Conservation (phyloP, 2,888 invertebrate genomes). For the Watsonalla cultraria region DNA sequence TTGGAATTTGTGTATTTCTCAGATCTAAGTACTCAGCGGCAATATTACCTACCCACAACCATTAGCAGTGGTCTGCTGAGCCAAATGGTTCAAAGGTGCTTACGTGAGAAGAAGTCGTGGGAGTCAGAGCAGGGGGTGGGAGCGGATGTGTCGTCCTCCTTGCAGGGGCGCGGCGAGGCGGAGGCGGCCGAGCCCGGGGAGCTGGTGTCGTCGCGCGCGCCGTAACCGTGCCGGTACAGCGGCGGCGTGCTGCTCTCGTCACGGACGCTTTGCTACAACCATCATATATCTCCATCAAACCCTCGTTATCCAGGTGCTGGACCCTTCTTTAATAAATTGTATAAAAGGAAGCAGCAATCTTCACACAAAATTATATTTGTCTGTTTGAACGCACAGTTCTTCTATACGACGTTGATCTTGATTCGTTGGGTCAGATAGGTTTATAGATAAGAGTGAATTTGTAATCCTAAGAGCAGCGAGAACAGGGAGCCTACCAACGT, state of each 20-base stretch:
- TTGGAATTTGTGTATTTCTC: too few species aligned
- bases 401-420: too few species aligned
- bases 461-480: too few species aligned
- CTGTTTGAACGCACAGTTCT: too few species aligned
- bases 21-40: background rate
- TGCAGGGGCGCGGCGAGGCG: conserved; percentile 70
- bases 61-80: too few species aligned
- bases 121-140: conserved; percentile 62
- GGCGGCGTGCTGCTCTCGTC: conserved; percentile 69
- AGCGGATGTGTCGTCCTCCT: conserved; percentile 61
- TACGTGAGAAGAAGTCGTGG: conserved; percentile 70
- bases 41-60: too few species aligned
- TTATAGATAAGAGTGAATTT: too few species aligned
- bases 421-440: too few species aligned
- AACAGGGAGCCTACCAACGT: too few species aligned
- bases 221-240: conserved; percentile 62
- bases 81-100: conserved; percentile 15
- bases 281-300: background rate
- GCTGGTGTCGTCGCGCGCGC: conserved; percentile 68
- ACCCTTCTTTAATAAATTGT: too few species aligned
- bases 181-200: conserved; percentile 74
- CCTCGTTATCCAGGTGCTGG: background rate
- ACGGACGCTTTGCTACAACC: conserved; percentile 50
- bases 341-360: too few species aligned
- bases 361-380: too few species aligned